phyloP scores from a whole-genome alignment of 1,140 invertebrate species.

The Maconellicoccus hirsutus region DNA sequence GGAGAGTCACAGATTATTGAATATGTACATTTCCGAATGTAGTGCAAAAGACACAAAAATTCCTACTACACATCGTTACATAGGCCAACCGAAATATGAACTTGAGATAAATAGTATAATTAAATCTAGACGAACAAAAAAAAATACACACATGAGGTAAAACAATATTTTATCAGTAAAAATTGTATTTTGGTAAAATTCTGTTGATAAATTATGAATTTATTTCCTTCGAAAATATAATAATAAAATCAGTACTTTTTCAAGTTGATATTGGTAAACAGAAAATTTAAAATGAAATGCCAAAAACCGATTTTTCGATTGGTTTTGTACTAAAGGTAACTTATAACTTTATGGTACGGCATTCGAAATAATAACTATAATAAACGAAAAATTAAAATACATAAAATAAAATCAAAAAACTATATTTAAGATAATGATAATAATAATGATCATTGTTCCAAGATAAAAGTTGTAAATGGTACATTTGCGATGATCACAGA shows the following conservation, averaged over 20 bases:
- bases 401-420: slow-evolving; percentile 6
- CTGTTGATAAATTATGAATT: not conserved
- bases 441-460: not conserved
- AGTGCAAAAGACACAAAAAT: not conserved
- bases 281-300: not conserved
- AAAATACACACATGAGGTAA: not conserved
- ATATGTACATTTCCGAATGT: not conserved
- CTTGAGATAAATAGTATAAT: not conserved
- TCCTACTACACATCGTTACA: not conserved
- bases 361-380: slow-evolving; percentile 6
- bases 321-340: not conserved
- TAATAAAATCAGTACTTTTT: not conserved
- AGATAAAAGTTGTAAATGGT: slow-evolving; percentile 13
- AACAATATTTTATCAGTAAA: not conserved
- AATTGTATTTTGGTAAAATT: not conserved
- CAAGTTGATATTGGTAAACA: not conserved
- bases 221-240: not conserved
- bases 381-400: slow-evolving; percentile 8
- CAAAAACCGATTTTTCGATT: not conserved
- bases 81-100: not conserved
- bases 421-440: not conserved
- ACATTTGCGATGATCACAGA: not conserved
- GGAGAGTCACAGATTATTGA: not conserved
- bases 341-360: slow-evolving; percentile 12
- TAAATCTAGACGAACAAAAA: slow-evolving; percentile 8